Base-by-base conservation (phyloP, 2,113 vertebrate genomes). In the Lophius piscatorius region DNA sequence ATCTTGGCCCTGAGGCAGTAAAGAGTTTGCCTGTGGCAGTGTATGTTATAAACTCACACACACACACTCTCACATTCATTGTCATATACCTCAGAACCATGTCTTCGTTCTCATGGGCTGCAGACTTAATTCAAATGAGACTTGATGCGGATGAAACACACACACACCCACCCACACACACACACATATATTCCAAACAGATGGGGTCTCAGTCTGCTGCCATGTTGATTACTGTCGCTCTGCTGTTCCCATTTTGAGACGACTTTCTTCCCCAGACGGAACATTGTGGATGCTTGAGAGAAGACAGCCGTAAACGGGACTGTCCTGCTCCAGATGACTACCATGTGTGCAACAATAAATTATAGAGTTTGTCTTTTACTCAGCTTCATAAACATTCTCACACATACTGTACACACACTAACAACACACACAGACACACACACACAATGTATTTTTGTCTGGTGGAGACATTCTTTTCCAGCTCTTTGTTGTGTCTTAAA, bases 261-360 rank as follows among this genome's bases (percentile, higher is more conserved):
- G 76, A 84, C 81, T 55, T 74, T 61, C 52, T 58, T 74, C 63
- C 51, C 61, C 63, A 76, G 75, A 76, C 83, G 72, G 78, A 72
- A 82, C 86, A 70, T 80, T 85, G 82, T 72, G 70, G 83, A 82
- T 76, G 63, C 72, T 82, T 78, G 67, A 71, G 75, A 77, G 71
- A 84, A 75, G 72, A 81, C 82, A 77, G 77, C 78, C 79, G 74
- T 82, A 85, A 85, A 89, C 72, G 70, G 72, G 81, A 81, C 64
- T 81, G 79, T 86, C 86, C 86, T 86, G 57, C 38, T 48, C 76
- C 75, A 80, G 82, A 89, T 86, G 69, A 89, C 84, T 84, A 61
- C 76, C 83, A 89, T 88, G 82, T 89, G 86, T 86, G 80, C 67
- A 56, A 74, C 82, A 78, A 77, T 87, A 83, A 84, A 89, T 81